These are phyloP conservation scores for Toxonevra muliebris DNA, from an alignment of 2,888 invertebrate species.

Conservation along the genomic window DNA sequence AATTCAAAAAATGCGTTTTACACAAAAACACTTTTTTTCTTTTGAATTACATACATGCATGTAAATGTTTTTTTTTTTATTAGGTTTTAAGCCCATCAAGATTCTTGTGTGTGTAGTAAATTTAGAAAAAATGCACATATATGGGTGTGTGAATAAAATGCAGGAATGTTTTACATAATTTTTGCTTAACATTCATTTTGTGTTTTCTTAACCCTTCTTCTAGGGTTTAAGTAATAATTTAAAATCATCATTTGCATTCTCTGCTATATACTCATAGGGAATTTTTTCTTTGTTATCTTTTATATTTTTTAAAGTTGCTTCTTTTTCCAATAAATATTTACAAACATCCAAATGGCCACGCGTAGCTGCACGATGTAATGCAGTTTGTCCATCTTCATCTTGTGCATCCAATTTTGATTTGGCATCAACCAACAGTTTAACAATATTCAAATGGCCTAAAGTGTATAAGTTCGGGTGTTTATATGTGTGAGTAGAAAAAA, in stretches of 20 bases:
- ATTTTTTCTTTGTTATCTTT: conserved; percentile 65
- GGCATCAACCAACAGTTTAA: conserved; percentile 72
- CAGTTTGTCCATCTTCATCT: conserved; percentile 84
- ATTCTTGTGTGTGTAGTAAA: not conserved
- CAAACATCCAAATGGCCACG: conserved; percentile 66
- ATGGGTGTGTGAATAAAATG: conserved; percentile 17
- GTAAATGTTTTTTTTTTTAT: conserved; percentile 13
- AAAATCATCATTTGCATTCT: conserved; percentile 62
- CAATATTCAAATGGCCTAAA: conserved; percentile 72
- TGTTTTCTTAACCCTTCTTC: conserved; percentile 17
- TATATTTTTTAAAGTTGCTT: conserved; percentile 58
- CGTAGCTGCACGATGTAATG: conserved; percentile 78
- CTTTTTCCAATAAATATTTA: conserved; percentile 54
- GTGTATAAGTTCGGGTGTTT: not conserved
- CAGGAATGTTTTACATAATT: conserved; percentile 4
- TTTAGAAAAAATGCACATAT: conserved; percentile 25
- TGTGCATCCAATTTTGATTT: conserved; percentile 72
- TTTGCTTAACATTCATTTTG: too few relatives aligned
- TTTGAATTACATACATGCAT: conserved; percentile 9
- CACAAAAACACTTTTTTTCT: too few relatives aligned
- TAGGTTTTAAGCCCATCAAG: too few relatives aligned
- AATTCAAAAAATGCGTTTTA: too few relatives aligned
- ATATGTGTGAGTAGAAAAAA: not conserved
- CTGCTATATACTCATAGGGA: conserved; percentile 63
- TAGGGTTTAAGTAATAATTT: conserved; percentile 61